Evolutionary conservation across 2,888 invertebrate species (phyloP), one percentile per base, ranked within the genome.

Genomic region (Entomobrya multifasciata): DNA sequence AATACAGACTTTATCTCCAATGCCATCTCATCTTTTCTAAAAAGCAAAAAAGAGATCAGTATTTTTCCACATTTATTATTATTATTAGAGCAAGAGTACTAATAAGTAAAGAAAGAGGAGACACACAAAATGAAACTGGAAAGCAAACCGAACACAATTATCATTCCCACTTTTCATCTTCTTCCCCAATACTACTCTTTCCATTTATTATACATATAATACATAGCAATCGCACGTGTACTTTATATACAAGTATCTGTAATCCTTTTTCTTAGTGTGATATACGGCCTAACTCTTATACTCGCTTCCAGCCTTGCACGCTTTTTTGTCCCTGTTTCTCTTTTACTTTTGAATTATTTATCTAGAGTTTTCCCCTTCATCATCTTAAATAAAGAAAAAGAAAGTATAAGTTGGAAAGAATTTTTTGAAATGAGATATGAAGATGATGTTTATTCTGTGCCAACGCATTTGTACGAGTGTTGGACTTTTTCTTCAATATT

Each of bases 331-430:
- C 65, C 36, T 4, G 13, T 36, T 17, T 17, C 17, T 27, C 27
- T 60, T 11, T 60, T 15, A 81, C 81, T 72, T 67, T 81, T 81
- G 81, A 81, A 81, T 81, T 72, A 81, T 81, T 81, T 72, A 81
- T 72, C 57, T 47, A 8, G 20, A 81, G 81, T 47, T 72, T 72
- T 70, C 41, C 44, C 60, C 60, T 72, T 79, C 49, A 67, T 76
- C 52, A 55, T 76, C 27, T 10, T 17, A 20, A 36, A 36, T 36
- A 36, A 36, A 36, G 27, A 25, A 4, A 27, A n/a, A 44, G 47
- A 65, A 49, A 49, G 22, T 36, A n/a, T n/a, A n/a, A n/a, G 13
- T 65, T 65, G 20, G 30, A 8, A 62, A 62, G 44, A 60, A 60
- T 76, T 57, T 41, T 60, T 60, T 17, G 52, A 79, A 78, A 49